Conservation (phyloP, 2,797 vertebrate species). For the Erpetoichthys calabaricus region DNA sequence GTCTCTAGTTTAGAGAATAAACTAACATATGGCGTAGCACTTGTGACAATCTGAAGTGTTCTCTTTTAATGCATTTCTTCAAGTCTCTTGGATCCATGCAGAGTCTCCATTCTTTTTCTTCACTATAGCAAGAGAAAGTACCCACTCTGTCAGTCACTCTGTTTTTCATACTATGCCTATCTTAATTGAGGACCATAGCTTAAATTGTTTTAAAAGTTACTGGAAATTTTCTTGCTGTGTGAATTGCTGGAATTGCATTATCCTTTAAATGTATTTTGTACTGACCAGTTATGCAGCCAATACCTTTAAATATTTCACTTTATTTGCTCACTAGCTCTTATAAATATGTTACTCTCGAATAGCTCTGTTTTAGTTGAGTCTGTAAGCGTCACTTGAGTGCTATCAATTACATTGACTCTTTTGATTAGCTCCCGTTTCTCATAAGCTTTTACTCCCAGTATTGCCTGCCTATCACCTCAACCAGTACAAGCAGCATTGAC, state of each 20-base stretch:
- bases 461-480: slow-evolving; percentile 2
- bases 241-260: slow-evolving; percentile 8
- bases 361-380: not conserved
- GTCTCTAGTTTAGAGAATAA: not conserved
- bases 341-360: not conserved
- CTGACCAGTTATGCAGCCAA: slow-evolving; percentile 4
- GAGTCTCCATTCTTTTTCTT: slow-evolving; percentile 5
- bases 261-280: slow-evolving; percentile 9
- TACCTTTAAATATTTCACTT: slow-evolving; percentile 6
- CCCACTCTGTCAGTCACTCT: not conserved
- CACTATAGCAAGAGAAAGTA: slow-evolving; percentile 6
- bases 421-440: not conserved
- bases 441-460: slow-evolving; percentile 7
- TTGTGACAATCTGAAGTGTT: not conserved
- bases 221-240: slow-evolving; percentile 11
- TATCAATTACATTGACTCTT: slow-evolving; percentile 10
- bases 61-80: not conserved
- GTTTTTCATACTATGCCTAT: slow-evolving; percentile 3
- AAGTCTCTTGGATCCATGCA: not conserved
- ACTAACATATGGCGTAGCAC: not conserved
- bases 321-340: slow-evolving; percentile 3
- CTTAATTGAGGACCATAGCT: slow-evolving; percentile 1
- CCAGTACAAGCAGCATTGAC: not conserved
- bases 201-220: slow-evolving; percentile 11
- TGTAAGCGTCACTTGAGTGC: not conserved